phyloP scores from a whole-genome alignment of 2,797 vertebrate genomes.

The Poeciliopsis turneri region DNA sequence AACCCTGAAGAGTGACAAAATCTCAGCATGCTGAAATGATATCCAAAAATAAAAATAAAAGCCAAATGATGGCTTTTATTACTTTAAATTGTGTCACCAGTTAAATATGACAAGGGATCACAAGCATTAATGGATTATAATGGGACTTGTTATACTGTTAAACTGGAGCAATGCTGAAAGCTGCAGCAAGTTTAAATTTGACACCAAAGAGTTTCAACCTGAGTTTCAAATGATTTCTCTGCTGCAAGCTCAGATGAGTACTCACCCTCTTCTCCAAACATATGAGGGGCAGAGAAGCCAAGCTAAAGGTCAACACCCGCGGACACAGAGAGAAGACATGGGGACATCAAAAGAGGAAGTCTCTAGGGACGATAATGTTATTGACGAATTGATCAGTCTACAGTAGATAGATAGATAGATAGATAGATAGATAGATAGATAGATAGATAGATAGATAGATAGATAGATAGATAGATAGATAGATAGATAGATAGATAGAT shows the following conservation, averaged over 20 bases:
- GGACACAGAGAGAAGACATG: constrained; percentile 45
- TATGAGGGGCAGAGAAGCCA: constrained; percentile 48
- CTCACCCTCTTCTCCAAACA: constrained; percentile 49
- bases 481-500: neutral
- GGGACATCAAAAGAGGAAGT: constrained; percentile 63
- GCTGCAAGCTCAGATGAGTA: constrained; percentile 28
- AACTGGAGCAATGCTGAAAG: constrained; percentile 61
- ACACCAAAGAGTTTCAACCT: constrained; percentile 31
- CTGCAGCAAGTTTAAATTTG: constrained; percentile 44
- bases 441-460: neutral
- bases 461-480: neutral
- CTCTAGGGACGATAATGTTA: constrained; percentile 48
- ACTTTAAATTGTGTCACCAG: constrained; percentile 8
- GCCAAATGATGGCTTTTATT: constrained; percentile 14
- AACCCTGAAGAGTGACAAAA: constrained; percentile 17
- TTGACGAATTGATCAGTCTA: neutral
- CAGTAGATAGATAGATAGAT: neutral
- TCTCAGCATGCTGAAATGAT: constrained; percentile 2
- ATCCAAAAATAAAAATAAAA: constrained; percentile 27
- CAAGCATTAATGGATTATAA: neutral
- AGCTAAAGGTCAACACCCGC: constrained; percentile 61
- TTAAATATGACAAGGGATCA: constrained; percentile 18
- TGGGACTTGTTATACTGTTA: constrained; percentile 26
- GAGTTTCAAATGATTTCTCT: constrained; percentile 62
- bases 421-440: neutral